Base-by-base conservation (phyloP, 2,888 invertebrate species). In the Microplitis deprimator region DNA sequence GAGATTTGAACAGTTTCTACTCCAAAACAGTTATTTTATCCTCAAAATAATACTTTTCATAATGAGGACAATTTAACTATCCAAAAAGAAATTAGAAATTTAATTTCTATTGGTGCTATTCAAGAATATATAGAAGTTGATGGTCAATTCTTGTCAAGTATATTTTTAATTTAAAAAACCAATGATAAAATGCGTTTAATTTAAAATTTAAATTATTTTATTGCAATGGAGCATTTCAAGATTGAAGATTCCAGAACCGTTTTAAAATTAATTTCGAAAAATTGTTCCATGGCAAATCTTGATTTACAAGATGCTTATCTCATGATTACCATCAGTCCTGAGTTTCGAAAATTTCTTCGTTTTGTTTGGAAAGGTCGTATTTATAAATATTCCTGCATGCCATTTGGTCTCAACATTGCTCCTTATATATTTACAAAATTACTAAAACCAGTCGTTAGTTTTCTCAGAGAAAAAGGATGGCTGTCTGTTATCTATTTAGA, bases 401-500 rank as follows among this genome's bases (percentile, higher is more conserved):
- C 84, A 1, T 85, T 85, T 71, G 83, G 84, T 8, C 68, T 85
- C 6, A 81, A 79, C 67, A 80, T 80, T 16, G 83, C 83, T 7
- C 83, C 85, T 7, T 84, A 73, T 71, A 72, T 82, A n/a, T 85
- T 84, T 39, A 83, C 84, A 7, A 84, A 85, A 81, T 59, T 85
- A n/a, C 39, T 85, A 61, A 79, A 81, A 62, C 80, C 78, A 10
- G 16, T 81, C 1, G 41, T 77, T 0, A 60, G 70, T 0, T 16
- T 13, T 60, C 64, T 80, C 8, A 50, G 79, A 8, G 68, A 13
- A 0, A 7, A 20, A 39, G 77, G 74, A 0, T 40, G 70, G 5
- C 38, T 41, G 4, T 78, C 75, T 5, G 75, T 75, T 2, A 67
- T 79, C 41, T 78, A 79, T 38, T 16, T 79, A 40, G 80, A 80